Base-by-base conservation (phyloP, 2,113 vertebrate genomes). In the Ptychochromis oligacanthus region DNA sequence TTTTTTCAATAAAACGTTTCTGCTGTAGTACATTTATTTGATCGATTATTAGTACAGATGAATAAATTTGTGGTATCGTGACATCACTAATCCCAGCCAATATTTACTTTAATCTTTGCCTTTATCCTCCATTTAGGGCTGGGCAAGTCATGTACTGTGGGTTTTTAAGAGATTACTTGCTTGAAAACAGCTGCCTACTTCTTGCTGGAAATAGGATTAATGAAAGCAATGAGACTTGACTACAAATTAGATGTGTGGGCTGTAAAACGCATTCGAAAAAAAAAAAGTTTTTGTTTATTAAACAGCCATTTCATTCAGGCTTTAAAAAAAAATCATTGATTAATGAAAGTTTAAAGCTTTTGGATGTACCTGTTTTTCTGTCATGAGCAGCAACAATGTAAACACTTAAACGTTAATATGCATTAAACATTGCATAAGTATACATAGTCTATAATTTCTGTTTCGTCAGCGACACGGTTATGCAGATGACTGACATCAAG, bases 161-260 rank as follows among this genome's bases (percentile, higher is more conserved):
- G 62, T 70, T 70, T 70, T 31, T 78, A 52, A 62, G 40, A 78
- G 75, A 77, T 81, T 81, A 61, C 65, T 62, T 76, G 49, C 67
- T 57, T 61, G 38, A 60, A 49, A 77, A 61, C 57, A 77, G 75
- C 75, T 75, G 59, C 59, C 34, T 56, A 54, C 57, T 54, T 40
- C 22, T 43, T 76, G 67, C 26, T 72, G 26, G 52, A 72, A 54
- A 54, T 34, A 72, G 46, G 67, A 72, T 72, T 72, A 72, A 72
- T 54, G 46, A 14, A 72, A 54, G 46, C 67, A 72, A 34, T 20
- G 31, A 54, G 18, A 72, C 67, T 54, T 26, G 18, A 72, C 67
- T 54, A 20, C 17, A 70, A 20, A 70, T 43, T 70, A 57, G 67
- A 67, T 26, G n/a, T 36, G 49, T 9, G 6, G 8, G n/a, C 52